These are phyloP conservation scores for Darevskia nairensis DNA, from an alignment of 2,797 vertebrate genomes.

Conservation along the genomic window DNA sequence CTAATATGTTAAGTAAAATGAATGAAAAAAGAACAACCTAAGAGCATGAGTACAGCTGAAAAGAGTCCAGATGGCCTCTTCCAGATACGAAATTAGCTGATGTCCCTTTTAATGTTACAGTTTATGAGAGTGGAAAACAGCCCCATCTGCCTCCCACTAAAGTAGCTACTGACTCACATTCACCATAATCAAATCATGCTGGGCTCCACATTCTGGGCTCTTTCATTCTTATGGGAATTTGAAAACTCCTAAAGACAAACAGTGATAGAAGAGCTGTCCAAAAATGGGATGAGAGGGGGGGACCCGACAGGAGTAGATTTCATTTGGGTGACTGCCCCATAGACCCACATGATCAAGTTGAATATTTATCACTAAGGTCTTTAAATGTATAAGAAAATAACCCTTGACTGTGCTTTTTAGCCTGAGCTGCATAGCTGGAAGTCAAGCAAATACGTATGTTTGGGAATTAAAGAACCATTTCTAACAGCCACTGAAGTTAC, in stretches of 20 bases:
- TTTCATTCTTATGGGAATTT: slow-evolving; percentile 36
- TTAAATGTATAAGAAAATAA: not conserved
- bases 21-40: slow-evolving; percentile 44
- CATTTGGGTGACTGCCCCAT: slow-evolving; percentile 10
- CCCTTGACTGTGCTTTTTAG: not conserved
- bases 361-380: not conserved
- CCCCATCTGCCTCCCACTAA: slow-evolving; percentile 66
- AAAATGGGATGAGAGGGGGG: not conserved
- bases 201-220: slow-evolving; percentile 41
- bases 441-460: not conserved
- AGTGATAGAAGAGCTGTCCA: not conserved
- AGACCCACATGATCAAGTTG: not conserved
- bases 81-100: slow-evolving; percentile 68
- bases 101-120: slow-evolving; percentile 65
- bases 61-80: slow-evolving; percentile 68
- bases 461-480: not conserved
- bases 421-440: not conserved
- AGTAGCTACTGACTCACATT: slow-evolving; percentile 41
- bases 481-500: not conserved
- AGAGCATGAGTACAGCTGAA: slow-evolving; percentile 51
- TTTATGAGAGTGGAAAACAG: slow-evolving; percentile 66
- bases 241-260: slow-evolving; percentile 24
- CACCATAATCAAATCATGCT: slow-evolving; percentile 44
- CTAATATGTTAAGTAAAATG: slow-evolving; percentile 48
- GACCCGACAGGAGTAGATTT: not conserved